Percentiles rank a stretch among this genome's conserved stretches.
Evolutionary conservation across 1,140 invertebrate species (phyloP).

Genomic region (Glossosoma conforme): DNA sequence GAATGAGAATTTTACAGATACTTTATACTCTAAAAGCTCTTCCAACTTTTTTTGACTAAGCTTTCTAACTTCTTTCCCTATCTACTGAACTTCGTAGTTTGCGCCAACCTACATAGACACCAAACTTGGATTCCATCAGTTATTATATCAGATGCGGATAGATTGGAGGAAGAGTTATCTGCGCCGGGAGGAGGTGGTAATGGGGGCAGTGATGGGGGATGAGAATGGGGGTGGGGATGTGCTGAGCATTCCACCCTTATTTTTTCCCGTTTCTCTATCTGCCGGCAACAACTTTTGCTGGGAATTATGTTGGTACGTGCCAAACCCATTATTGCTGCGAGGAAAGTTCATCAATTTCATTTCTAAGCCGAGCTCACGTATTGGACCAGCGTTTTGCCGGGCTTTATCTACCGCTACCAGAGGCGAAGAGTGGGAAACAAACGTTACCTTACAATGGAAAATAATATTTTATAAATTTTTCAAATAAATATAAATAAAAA

Average conservation of each 20-base stretch:
- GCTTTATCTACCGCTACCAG: slow-evolving; percentile 28
- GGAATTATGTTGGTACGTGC: slow-evolving; percentile 55
- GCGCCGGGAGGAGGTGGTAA: background rate
- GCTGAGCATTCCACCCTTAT: slow-evolving; percentile 33
- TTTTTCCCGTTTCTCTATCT: slow-evolving; percentile 32
- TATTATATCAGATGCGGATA: no score
- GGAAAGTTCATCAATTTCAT: slow-evolving; percentile 34
- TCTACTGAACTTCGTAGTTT: no score
- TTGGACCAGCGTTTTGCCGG: slow-evolving; percentile 30
- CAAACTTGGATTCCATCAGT: no score
- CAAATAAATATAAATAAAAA: no score
- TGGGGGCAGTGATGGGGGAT: slow-evolving; percentile 7
- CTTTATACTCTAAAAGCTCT: no score
- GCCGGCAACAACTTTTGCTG: slow-evolving; percentile 45
- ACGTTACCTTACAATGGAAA: no score
- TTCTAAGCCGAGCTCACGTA: slow-evolving; percentile 33
- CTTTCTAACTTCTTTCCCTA: no score
- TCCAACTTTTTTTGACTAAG: no score
- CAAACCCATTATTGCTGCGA: slow-evolving; percentile 53
- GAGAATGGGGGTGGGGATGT: slow-evolving; percentile 20
- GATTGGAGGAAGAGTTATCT: no score
- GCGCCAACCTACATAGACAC: no score
- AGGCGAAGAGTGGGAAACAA: slow-evolving; percentile 7
- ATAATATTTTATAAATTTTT: no score
- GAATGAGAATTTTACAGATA: no score